Conservation (phyloP, 1,140 invertebrate species). For the Phthorimaea operculella region DNA sequence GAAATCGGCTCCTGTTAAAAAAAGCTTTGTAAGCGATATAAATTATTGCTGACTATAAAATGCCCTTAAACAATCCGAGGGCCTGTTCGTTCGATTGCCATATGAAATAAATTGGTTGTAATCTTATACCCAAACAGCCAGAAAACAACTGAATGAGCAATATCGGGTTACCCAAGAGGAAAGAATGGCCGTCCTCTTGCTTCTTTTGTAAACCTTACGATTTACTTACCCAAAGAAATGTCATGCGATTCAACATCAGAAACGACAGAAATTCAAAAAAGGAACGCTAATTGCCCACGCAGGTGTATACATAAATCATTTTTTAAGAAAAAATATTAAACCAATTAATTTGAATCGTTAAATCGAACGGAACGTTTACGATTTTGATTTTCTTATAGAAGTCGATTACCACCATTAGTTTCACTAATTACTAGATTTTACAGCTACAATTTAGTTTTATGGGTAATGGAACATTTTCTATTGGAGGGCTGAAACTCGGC, state of each 20-base stretch:
- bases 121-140: slow-evolving; percentile 65
- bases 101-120: slow-evolving; percentile 66
- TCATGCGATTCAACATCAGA: slow-evolving; percentile 44
- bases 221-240: slow-evolving; percentile 14
- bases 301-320: slow-evolving; percentile 30
- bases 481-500: slow-evolving; percentile 31
- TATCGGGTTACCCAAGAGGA: slow-evolving; percentile 50
- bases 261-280: slow-evolving; percentile 12
- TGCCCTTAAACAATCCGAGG: slow-evolving; percentile 42
- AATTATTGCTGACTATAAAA: slow-evolving; percentile 42
- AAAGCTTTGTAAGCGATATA: slow-evolving; percentile 31
- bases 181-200: slow-evolving; percentile 45
- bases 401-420: slow-evolving; percentile 55
- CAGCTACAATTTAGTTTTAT: slow-evolving; percentile 54
- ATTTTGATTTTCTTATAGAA: slow-evolving; percentile 41
- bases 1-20: neutral
- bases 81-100: slow-evolving; percentile 54
- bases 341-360: slow-evolving; percentile 37
- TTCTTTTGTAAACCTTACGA: slow-evolving; percentile 28
- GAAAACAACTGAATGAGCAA: slow-evolving; percentile 62
- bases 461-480: slow-evolving; percentile 51
- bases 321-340: slow-evolving; percentile 25
- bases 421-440: slow-evolving; percentile 62
- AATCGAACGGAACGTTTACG: slow-evolving; percentile 30
- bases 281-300: slow-evolving; percentile 1